Evolutionary conservation across 2,797 vertebrate species (phyloP), one percentile per base, ranked within the genome.

Genomic region (Botia kubotai): DNA sequence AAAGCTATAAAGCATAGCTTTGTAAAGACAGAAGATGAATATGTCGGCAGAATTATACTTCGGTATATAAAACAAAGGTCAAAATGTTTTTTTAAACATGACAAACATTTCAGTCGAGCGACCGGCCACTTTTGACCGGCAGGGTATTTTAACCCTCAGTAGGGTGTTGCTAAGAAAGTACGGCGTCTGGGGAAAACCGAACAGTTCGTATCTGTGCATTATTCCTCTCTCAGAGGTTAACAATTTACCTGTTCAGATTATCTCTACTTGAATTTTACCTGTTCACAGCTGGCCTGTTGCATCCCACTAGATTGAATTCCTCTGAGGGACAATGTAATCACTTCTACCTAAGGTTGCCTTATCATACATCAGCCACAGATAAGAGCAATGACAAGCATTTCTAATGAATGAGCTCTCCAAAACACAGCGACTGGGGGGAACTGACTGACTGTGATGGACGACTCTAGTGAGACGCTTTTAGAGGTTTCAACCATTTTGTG

Each of bases 331-430:
- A 67, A 73, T 67, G 78, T 74, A 80, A 73, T 74, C 60, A 68
- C 78, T 73, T 73, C 50, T 80, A 58, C 78, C 78, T 67, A 23
- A 50, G 39, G 62, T 60, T 58, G 76, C 58, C 75, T 83, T 76
- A 63, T 74, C 55, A 58, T 70, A 68, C 48, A 72, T 77, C 80
- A 77, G 55, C 55, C 74, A 66, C 73, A 65, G 69, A 82, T 74
- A 26, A 76, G 80, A 72, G 60, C 60, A 48, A 66, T 82, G 69
- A 80, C 74, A 84, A 82, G 78, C 58, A 69, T 79, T 82, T 82
- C 63, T 55, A 66, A 66, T 80, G 63, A 80, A 77, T 60, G 79
- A 82, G 73, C 63, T 69, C 68, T 60, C 75, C 52, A 63, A 82
- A 79, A 77, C 10, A 17, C 79, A n/a, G 58, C 43, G 26, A 74